Conservation (phyloP, 1,140 invertebrate genomes). For the Sesamia nonagrioides region DNA sequence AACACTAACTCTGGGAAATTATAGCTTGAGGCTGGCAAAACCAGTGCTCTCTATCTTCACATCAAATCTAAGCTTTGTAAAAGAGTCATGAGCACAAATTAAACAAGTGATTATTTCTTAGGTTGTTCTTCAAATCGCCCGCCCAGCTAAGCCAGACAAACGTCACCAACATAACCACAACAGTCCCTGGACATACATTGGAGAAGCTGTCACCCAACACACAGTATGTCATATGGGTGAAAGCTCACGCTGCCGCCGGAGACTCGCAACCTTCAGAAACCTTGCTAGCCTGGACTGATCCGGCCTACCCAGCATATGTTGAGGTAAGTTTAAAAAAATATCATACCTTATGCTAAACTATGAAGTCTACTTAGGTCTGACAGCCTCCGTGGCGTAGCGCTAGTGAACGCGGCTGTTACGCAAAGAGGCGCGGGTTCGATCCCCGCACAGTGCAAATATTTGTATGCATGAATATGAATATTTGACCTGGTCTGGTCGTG, state of each 20-base stretch:
- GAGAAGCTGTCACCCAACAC: constrained; percentile 92
- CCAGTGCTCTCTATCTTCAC: too few relatives aligned
- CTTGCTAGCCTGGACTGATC: constrained; percentile 94
- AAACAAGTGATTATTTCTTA: constrained; percentile 64
- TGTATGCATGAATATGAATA: too few relatives aligned
- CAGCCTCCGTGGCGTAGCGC: too few relatives aligned
- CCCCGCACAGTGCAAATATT: too few relatives aligned
- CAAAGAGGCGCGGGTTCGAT: too few relatives aligned
- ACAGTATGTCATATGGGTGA: constrained; percentile 93
- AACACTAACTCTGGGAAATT: too few relatives aligned
- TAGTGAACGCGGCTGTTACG: too few relatives aligned
- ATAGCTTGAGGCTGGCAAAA: too few relatives aligned
- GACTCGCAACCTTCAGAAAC: constrained; percentile 93
- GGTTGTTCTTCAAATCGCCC: constrained; percentile 90
- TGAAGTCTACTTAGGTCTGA: too few relatives aligned
- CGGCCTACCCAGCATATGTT: constrained; percentile 94
- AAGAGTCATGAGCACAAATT: not conserved
- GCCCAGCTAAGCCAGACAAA: constrained; percentile 88
- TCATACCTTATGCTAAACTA: too few relatives aligned
- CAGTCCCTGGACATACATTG: constrained; percentile 91
- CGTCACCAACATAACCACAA: constrained; percentile 89
- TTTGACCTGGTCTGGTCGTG: too few relatives aligned
- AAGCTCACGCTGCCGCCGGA: constrained; percentile 90
- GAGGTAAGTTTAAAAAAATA: constrained; percentile 88
- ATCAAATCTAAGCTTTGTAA: too few relatives aligned